Percentiles rank a stretch among this genome's conserved stretches.
Conservation (phyloP, 2,797 vertebrate species). For the Scyliorhinus canicula region DNA sequence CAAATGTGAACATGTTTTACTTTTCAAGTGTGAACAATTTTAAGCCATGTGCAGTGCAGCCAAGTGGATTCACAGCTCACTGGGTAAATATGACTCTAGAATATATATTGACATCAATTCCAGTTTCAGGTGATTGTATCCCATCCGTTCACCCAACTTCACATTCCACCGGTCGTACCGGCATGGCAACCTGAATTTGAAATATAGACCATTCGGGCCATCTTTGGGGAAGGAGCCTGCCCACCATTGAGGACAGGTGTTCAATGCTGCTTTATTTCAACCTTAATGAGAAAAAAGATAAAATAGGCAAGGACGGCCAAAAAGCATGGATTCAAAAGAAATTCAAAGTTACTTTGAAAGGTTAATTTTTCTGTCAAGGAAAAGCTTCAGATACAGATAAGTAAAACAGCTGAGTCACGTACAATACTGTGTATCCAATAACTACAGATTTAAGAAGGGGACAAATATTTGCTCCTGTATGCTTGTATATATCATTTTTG, state of each 20-base stretch:
- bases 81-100: neutral
- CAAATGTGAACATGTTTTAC: too few species aligned
- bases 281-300: neutral
- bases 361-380: neutral
- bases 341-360: neutral
- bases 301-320: neutral
- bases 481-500: neutral
- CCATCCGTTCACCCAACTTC: neutral
- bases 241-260: neutral
- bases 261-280: neutral
- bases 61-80: neutral
- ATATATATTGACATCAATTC: neutral
- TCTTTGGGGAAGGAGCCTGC: neutral
- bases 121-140: too few species aligned
- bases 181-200: too few species aligned
- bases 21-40: neutral
- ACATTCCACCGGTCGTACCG: neutral
- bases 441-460: neutral
- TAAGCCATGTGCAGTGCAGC: neutral
- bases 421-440: neutral
- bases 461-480: neutral
- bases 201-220: neutral
- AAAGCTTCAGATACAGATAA: neutral
- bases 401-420: neutral
- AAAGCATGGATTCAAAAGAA: neutral